Evolutionary conservation across 2,888 invertebrate genomes (phyloP), one percentile per base, ranked within the genome.

Genomic region (Rhamphomyia laevipes): DNA sequence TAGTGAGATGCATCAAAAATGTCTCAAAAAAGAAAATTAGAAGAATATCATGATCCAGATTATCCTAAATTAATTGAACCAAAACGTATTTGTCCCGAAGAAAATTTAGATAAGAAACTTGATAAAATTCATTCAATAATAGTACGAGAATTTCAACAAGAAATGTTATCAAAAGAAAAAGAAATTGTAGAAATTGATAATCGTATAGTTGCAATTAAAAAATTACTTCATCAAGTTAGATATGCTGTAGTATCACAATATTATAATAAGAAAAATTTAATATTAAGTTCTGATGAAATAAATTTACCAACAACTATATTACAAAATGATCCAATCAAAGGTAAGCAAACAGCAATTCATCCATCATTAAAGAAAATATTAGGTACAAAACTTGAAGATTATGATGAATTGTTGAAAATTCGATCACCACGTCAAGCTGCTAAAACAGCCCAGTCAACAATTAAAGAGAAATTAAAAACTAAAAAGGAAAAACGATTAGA

Each of bases 301-400:
- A 15, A 13, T 10, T 3, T 15, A 11, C 64, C 67, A 18, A 58
- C 60, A 2, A 51, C 65, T 2, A 71, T 70, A 43, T 48, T 56
- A 3, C 60, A 1, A 17, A 60, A 56, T 1, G 58, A 61, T 11
- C 60, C 62, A 47, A 51, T 57, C 1, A 55, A 54, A 1, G 62
- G 60, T 1, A 68, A 73, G 0, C 78, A 79, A 58, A 68, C 72
- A 5, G 64, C 73, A 5, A 75, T 89, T 43, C 90, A 90, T 70
- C 89, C 89, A 0, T 83, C 89, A 0, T 70, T 87, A 1, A 81
- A 82, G 50, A 83, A 83, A 59, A 71, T 86, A 12, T 72, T 87
- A 1, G 84, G 84, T 5, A 77, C 78, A 57, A 67, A 71, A 48
- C 72, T 77, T 0, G 71, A 71, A 2, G 72, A 74, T 51, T 61